A percentile compares a stretch with the other conserved stretches of the same genome.
phyloP scores from a whole-genome alignment of 2,888 invertebrate genomes.

The Acrobasis consociella region DNA sequence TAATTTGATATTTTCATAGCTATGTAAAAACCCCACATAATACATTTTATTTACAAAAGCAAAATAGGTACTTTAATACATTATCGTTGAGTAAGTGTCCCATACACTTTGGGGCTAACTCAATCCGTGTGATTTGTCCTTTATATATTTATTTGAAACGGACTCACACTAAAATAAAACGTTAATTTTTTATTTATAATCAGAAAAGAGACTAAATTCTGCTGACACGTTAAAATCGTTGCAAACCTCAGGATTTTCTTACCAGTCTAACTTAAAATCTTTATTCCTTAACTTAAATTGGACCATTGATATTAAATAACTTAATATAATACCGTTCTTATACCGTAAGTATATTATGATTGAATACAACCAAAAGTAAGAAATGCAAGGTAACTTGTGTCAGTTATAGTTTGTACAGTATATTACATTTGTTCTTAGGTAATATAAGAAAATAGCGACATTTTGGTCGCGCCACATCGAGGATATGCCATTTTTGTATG shows the following conservation, averaged over 20 bases:
- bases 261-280: conserved; percentile 49
- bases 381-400: conserved; percentile 27
- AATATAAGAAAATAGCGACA: neutral
- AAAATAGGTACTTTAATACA: too few relatives aligned
- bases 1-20: too few relatives aligned
- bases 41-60: too few relatives aligned
- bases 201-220: neutral
- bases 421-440: conserved; percentile 6
- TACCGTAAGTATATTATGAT: conserved; percentile 31
- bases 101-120: too few relatives aligned
- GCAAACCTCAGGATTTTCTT: conserved; percentile 41
- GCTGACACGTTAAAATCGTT: conserved; percentile 8
- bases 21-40: too few relatives aligned
- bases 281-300: conserved; percentile 65
- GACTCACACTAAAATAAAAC: too few relatives aligned
- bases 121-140: too few relatives aligned
- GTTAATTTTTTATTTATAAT: neutral
- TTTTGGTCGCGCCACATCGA: too few relatives aligned
- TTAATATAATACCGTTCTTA: conserved; percentile 39
- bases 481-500: too few relatives aligned
- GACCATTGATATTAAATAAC: conserved; percentile 57
- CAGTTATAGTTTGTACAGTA: conserved; percentile 8
- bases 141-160: too few relatives aligned
- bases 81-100: too few relatives aligned
- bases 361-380: conserved; percentile 17